Percentiles rank a stretch among this genome's conserved stretches.
Conservation (phyloP, 2,113 vertebrate genomes). For the Paralichthys olivaceus region DNA sequence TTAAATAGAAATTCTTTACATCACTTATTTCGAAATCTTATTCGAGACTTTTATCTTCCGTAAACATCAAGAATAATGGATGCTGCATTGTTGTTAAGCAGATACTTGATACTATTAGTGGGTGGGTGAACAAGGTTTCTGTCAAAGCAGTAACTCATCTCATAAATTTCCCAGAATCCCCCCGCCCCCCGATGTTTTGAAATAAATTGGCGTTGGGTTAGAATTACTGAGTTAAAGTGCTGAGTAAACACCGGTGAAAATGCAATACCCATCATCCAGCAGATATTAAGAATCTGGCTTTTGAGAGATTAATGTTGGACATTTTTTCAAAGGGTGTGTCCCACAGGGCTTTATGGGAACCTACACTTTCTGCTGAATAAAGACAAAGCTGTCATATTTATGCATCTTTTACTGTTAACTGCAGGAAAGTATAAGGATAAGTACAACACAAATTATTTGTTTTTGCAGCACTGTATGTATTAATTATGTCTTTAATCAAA, state of each 20-base stretch:
- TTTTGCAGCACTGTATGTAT: neutral
- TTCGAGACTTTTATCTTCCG: neutral
- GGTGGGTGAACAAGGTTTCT: neutral
- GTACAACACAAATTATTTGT: neutral
- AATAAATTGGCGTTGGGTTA: neutral
- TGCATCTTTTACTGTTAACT: neutral
- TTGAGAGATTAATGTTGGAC: neutral
- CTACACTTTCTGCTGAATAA: constrained; percentile 6
- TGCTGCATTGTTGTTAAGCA: neutral
- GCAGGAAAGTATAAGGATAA: neutral
- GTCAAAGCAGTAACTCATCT: neutral
- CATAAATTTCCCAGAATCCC: neutral
- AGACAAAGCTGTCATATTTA: neutral
- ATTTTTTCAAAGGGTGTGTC: neutral
- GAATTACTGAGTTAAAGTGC: neutral
- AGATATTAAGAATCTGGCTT: neutral
- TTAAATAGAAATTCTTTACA: neutral
- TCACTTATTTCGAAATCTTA: neutral
- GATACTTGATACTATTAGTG: neutral
- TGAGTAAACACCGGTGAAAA: constrained; percentile 2
- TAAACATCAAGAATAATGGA: neutral
- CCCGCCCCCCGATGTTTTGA: neutral
- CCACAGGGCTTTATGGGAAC: neutral
- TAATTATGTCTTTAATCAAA: neutral
- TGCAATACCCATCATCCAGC: neutral